phyloP scores from a whole-genome alignment of 2,797 vertebrate genomes.

The Sebastes hopkinsi region DNA sequence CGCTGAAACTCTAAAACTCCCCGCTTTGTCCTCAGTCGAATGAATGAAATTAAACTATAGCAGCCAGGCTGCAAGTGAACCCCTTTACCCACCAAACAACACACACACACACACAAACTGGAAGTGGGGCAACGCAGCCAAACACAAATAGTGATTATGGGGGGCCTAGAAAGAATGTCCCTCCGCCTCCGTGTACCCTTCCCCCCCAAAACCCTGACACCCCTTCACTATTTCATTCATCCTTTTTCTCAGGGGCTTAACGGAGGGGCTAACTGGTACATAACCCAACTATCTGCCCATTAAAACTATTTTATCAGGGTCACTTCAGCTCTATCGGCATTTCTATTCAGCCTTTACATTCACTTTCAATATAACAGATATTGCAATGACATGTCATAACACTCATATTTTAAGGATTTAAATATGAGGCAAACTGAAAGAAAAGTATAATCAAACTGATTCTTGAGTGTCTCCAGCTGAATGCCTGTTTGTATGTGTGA shows the following conservation, averaged over 20 bases:
- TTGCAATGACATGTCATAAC: not conserved
- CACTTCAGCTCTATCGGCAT: not conserved
- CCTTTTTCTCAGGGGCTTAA: constrained; percentile 55
- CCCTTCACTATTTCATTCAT: constrained; percentile 68
- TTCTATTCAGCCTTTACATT: not conserved
- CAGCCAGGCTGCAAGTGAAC: constrained; percentile 48
- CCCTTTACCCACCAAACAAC: constrained; percentile 44
- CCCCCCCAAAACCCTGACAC: constrained; percentile 53
- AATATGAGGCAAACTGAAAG: not conserved
- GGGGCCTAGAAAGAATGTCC: constrained; percentile 70
- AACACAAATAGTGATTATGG: constrained; percentile 77
- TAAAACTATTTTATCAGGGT: not conserved
- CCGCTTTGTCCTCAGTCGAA: constrained; percentile 57
- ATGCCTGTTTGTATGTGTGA: constrained; percentile 12
- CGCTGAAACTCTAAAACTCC: constrained; percentile 47
- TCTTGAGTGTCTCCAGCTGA: too few species aligned
- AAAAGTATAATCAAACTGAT: not conserved
- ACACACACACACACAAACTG: constrained; percentile 26
- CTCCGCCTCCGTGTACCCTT: constrained; percentile 53
- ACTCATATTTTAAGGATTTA: not conserved
- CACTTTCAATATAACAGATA: not conserved
- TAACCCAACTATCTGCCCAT: constrained; percentile 5
- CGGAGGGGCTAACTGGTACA: constrained; percentile 24
- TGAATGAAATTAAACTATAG: constrained; percentile 74
- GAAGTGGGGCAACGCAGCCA: constrained; percentile 70